phyloP scores from a whole-genome alignment of 2,797 vertebrate species.

The Tympanoctomys barrerae region DNA sequence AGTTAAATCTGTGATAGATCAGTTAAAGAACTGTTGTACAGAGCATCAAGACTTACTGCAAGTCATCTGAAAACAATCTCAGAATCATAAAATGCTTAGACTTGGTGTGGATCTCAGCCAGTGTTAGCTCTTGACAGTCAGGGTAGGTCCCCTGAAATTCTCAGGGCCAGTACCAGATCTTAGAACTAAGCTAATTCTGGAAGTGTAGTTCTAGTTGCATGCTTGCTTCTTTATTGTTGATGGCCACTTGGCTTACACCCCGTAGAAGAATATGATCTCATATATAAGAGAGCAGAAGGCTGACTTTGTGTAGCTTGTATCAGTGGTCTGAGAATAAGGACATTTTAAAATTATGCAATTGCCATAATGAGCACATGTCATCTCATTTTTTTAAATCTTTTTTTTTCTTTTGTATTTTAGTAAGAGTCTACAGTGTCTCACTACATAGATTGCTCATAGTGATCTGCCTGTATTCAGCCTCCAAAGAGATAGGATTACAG shows the following conservation, averaged over 20 bases:
- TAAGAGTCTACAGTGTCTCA: no score
- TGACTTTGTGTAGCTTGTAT: constrained; percentile 12
- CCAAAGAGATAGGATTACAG: no score
- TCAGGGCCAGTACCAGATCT: constrained; percentile 33
- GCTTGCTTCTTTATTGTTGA: background rate
- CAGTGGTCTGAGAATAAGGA: background rate
- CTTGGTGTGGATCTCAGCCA: constrained; percentile 9
- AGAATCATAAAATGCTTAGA: constrained; percentile 44
- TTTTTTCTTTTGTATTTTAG: no score
- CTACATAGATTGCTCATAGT: no score
- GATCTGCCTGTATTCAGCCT: no score
- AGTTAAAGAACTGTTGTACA: background rate
- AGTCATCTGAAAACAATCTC: constrained; percentile 27
- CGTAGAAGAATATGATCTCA: constrained; percentile 28
- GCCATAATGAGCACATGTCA: background rate
- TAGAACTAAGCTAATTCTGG: constrained; percentile 14
- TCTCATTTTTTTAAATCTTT: constrained; percentile 16
- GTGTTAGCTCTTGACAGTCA: background rate
- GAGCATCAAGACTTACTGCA: constrained; percentile 12
- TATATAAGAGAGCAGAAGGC: background rate
- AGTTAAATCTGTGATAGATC: constrained; percentile 27
- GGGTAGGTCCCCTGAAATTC: constrained; percentile 34
- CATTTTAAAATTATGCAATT: background rate
- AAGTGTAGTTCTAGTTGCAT: background rate
- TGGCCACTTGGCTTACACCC: constrained; percentile 31